A percentile compares a stretch with the other conserved stretches of the same genome.
phyloP scores from a whole-genome alignment of 2,113 vertebrate genomes.

The Lethenteron reissneri region DNA sequence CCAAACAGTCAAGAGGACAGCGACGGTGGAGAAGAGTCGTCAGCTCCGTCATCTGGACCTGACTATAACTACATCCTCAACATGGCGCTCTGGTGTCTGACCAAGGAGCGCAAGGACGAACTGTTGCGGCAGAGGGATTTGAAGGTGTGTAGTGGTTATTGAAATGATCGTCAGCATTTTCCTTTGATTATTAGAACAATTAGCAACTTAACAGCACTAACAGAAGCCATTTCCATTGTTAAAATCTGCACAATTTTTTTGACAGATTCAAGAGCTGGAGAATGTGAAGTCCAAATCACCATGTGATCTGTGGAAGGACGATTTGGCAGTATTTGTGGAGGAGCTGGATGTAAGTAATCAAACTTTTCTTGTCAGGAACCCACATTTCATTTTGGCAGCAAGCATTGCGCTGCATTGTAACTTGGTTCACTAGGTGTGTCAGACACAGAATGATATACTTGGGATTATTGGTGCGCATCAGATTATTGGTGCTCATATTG shows the following conservation, averaged over 20 bases:
- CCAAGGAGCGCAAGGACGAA: constrained; percentile 89
- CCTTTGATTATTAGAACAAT: constrained; percentile 8
- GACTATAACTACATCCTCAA: constrained; percentile 98
- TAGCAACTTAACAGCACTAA: not conserved
- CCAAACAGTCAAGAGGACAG: constrained; percentile 47
- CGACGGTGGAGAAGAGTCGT: constrained; percentile 29
- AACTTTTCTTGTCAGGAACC: no score
- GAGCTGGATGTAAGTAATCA: constrained; percentile 56
- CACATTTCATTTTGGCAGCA: no score
- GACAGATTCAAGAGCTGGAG: constrained; percentile 52
- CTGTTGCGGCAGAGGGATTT: constrained; percentile 73
- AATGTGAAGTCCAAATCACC: constrained; percentile 53
- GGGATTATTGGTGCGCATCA: no score
- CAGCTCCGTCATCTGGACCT: constrained; percentile 47
- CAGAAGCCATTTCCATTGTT: not conserved
- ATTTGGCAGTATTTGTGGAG: constrained; percentile 72
- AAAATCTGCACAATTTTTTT: constrained; percentile 8
- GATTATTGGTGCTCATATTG: no score
- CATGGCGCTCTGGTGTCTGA: constrained; percentile 91
- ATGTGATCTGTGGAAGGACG: constrained; percentile 84
- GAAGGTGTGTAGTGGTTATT: constrained; percentile 41
- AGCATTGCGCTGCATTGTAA: no score
- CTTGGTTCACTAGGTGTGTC: no score
- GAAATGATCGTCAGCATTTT: constrained; percentile 11
- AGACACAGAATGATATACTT: no score